Evolutionary conservation across 2,797 vertebrate genomes (phyloP).

Genomic region (Spheniscus humboldti): DNA sequence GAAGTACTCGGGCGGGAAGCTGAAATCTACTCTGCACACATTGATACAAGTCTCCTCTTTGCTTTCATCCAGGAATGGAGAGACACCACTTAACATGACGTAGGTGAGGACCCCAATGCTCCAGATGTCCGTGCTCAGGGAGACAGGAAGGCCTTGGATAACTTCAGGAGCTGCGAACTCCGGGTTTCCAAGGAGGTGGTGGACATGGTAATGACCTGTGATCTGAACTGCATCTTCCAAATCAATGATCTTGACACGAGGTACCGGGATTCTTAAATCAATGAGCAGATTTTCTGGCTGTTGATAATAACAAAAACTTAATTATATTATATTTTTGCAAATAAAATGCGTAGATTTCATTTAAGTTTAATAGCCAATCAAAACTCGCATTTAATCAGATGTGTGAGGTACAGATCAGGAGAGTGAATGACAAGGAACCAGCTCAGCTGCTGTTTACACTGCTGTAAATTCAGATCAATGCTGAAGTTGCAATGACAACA

Average conservation of each 20-base stretch:
- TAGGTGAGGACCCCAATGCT: slow-evolving; percentile 92
- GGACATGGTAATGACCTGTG: slow-evolving; percentile 89
- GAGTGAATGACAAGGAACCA: background rate
- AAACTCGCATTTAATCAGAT: background rate
- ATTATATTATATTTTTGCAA: background rate
- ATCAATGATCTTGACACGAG: slow-evolving; percentile 91
- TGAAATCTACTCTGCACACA: slow-evolving; percentile 94
- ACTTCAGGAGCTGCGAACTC: slow-evolving; percentile 97
- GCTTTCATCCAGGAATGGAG: slow-evolving; percentile 95
- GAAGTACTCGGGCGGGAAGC: slow-evolving; percentile 94
- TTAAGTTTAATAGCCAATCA: background rate
- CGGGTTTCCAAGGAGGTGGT: slow-evolving; percentile 92
- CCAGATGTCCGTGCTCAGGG: slow-evolving; percentile 92
- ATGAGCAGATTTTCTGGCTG: slow-evolving; percentile 98
- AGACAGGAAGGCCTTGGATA: slow-evolving; percentile 90
- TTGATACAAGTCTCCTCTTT: slow-evolving; percentile 97
- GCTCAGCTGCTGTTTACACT: background rate
- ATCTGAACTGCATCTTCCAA: slow-evolving; percentile 93
- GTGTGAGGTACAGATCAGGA: background rate
- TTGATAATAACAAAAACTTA: background rate
- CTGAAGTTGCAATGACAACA: background rate
- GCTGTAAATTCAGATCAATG: background rate
- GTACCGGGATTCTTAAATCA: slow-evolving; percentile 85
- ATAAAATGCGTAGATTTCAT: background rate
- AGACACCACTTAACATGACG: slow-evolving; percentile 93